Base-by-base conservation (phyloP, 1,140 invertebrate species). In the Drosophila subpulchrella region DNA sequence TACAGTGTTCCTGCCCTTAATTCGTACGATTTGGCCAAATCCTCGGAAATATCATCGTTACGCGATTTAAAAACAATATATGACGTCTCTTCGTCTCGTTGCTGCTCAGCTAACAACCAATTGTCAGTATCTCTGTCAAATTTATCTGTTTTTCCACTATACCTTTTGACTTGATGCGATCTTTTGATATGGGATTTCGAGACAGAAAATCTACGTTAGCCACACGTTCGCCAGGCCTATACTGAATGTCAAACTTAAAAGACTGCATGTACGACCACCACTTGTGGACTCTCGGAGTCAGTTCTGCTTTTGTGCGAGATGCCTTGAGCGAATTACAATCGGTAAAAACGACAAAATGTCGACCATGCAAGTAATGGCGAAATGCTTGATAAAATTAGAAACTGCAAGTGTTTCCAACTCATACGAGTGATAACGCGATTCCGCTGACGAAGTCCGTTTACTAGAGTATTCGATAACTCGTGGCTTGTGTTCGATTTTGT, bases 341-440 rank as follows among this genome's bases (percentile, higher is more conserved):
- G 5, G 38, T n/a, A 41, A n/a, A 41, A 1, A n/a, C 13, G 5
- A n/a, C 8, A 15, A 53, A 54, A 20, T 24, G 12, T 15, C 50
- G 32, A 51, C 48, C n/a, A n/a, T 51, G 30, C 36, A 38, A 38
- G 36, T 51, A 51, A 51, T 51, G 27, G 15, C 50, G 50, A 36
- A 53, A 36, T 53, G 32, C 11, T 53, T 20, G 20, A 24, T 36
- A 20, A 15, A 17, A 36, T 24, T 11, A n/a, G 0, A 41, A n/a
- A 41, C 38, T n/a, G 13, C 38, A n/a, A 15, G 38, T n/a, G 38
- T n/a, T 54, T 54, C 34, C 34, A 54, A 12, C 12, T 54, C 34
- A 0, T 24, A 39, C 11, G 20, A 39, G 17, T 54, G 17, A 1
- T 54, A 38, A 24, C 51, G 51, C 34, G 34, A 54, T 38, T 54